phyloP scores from a whole-genome alignment of 1,140 invertebrate genomes.

The Bombus fervidus region DNA sequence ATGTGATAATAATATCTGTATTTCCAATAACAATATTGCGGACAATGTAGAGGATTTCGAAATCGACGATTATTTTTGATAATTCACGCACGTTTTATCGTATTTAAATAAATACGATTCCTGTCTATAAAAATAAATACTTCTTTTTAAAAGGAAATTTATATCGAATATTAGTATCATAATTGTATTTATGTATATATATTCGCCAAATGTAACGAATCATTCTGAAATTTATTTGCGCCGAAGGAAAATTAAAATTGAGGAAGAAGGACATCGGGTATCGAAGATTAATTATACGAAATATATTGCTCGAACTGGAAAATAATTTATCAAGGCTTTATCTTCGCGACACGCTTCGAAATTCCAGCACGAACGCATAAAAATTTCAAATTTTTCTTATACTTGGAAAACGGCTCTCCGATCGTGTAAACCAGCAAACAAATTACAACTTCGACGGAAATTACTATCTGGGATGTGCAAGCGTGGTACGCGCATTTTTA shows the following conservation, averaged over 20 bases:
- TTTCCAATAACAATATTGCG: too few relatives aligned
- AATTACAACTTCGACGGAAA: conserved; percentile 33
- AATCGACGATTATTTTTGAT: too few relatives aligned
- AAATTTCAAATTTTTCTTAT: conserved; percentile 1
- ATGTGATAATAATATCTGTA: too few relatives aligned
- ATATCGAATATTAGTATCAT: too few relatives aligned
- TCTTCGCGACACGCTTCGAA: not conserved
- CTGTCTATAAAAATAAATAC: too few relatives aligned
- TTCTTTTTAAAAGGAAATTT: too few relatives aligned
- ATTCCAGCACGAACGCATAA: not conserved
- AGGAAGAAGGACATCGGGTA: not conserved
- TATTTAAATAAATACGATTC: too few relatives aligned
- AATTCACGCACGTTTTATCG: too few relatives aligned
- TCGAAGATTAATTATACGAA: not conserved
- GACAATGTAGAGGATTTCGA: too few relatives aligned
- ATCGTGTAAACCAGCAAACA: conserved; percentile 9
- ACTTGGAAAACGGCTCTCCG: not conserved
- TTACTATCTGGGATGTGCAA: conserved; percentile 27
- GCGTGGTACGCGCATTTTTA: conserved; percentile 30
- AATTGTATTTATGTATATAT: too few relatives aligned
- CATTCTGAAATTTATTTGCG: too few relatives aligned
- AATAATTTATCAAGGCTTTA: not conserved
- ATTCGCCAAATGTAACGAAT: too few relatives aligned
- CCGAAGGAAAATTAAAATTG: not conserved
- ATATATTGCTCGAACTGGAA: not conserved